Percentiles rank a stretch among this genome's conserved stretches.
phyloP scores from a whole-genome alignment of 1,140 invertebrate genomes.

The Tetranychus urticae region DNA sequence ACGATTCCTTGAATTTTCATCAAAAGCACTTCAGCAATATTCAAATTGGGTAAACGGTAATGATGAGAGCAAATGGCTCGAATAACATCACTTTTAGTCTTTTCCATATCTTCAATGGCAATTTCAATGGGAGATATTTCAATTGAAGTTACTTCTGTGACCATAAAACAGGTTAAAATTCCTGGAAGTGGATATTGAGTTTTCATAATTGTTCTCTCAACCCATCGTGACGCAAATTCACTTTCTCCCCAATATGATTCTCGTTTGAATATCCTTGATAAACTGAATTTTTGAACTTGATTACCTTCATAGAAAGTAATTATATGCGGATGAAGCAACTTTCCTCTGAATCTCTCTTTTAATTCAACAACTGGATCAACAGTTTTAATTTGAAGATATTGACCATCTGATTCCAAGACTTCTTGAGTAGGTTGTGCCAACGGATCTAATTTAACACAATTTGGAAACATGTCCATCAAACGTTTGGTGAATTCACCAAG shows the following conservation, averaged over 20 bases:
- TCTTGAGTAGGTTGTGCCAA: constrained; percentile 19
- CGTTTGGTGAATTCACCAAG: constrained; percentile 79
- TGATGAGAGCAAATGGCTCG: constrained; percentile 44
- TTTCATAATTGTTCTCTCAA: constrained; percentile 63
- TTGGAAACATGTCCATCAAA: constrained; percentile 72
- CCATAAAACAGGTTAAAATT: constrained; percentile 81
- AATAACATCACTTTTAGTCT: constrained; percentile 53
- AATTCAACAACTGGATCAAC: constrained; percentile 57
- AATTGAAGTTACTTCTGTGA: constrained; percentile 45
- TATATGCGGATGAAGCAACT: constrained; percentile 59
- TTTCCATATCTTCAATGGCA: constrained; percentile 78
- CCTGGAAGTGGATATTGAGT: constrained; percentile 64
- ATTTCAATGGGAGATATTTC: constrained; percentile 70
- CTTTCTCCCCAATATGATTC: neutral
- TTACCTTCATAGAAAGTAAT: constrained; percentile 70
- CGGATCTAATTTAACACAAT: constrained; percentile 60
- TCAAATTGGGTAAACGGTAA: constrained; percentile 26
- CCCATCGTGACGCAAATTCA: constrained; percentile 65
- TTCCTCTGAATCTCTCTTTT: constrained; percentile 16
- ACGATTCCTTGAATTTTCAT: constrained; percentile 72
- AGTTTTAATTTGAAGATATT: constrained; percentile 69
- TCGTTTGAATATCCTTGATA: constrained; percentile 43
- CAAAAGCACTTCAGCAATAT: constrained; percentile 57
- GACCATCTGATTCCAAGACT: neutral
- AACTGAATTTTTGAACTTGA: constrained; percentile 70